phyloP scores from a whole-genome alignment of 2,888 invertebrate species.

The Thera britannica region DNA sequence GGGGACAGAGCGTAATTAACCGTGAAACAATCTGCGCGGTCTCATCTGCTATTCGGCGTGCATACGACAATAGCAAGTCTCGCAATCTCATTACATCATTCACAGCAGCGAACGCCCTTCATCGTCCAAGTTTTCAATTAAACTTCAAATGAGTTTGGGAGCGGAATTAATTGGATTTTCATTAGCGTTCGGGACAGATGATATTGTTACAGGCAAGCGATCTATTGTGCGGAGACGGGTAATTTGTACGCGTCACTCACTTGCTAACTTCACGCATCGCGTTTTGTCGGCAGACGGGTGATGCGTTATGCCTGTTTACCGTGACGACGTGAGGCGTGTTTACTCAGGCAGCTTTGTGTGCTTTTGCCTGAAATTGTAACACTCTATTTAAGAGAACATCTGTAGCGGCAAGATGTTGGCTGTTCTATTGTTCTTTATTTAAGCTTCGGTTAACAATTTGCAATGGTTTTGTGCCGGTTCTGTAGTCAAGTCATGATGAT shows the following conservation, averaged over 20 bases:
- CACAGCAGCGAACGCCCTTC: conserved; percentile 61
- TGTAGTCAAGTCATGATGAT: background rate
- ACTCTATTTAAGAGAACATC: conserved; percentile 9
- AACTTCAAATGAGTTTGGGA: conserved; percentile 83
- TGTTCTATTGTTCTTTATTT: conserved; percentile 10
- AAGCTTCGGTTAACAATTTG: conserved; percentile 10
- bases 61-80: conserved; percentile 77
- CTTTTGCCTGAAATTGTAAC: conserved; percentile 16
- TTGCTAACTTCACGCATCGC: conserved; percentile 62
- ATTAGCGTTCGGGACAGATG: conserved; percentile 82
- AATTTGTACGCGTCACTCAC: conserved; percentile 79
- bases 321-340: conserved; percentile 26
- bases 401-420: conserved; percentile 1
- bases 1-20: conserved; percentile 59
- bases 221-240: conserved; percentile 53
- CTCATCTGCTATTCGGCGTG: conserved; percentile 75
- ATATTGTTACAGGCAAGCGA: conserved; percentile 78
- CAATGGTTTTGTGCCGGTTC: background rate
- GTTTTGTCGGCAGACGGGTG: conserved; percentile 39
- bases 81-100: conserved; percentile 80
- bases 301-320: conserved; percentile 30
- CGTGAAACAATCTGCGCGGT: conserved; percentile 62
- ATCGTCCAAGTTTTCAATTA: conserved; percentile 80
- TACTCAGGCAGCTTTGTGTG: conserved; percentile 21
- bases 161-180: conserved; percentile 83